phyloP scores from a whole-genome alignment of 1,140 invertebrate genomes.

The Lycorma delicatula region DNA sequence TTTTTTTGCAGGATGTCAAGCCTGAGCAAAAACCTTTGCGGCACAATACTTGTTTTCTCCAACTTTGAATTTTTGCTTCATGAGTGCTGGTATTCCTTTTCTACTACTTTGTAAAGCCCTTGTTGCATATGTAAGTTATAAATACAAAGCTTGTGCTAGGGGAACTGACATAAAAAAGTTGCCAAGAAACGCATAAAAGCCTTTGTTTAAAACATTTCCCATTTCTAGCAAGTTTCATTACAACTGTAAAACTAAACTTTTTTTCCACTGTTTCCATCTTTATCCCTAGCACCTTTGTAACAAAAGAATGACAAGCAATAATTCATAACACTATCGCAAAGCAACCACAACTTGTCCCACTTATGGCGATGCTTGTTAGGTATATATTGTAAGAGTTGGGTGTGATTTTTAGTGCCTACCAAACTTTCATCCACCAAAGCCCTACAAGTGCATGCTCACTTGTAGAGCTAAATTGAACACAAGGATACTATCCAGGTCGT shows the following conservation, averaged over 20 bases:
- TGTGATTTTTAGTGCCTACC: slow-evolving; percentile 26
- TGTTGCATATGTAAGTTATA: slow-evolving; percentile 4
- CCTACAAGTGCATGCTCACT: slow-evolving; percentile 5
- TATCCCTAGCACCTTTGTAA: slow-evolving; percentile 23
- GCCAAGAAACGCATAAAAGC: slow-evolving; percentile 26
- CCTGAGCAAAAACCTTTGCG: not conserved
- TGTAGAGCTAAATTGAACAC: slow-evolving; percentile 10
- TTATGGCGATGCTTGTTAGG: slow-evolving; percentile 30
- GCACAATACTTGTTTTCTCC: slow-evolving; percentile 10
- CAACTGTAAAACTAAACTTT: slow-evolving; percentile 24
- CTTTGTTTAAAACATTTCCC: slow-evolving; percentile 29
- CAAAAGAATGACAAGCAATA: slow-evolving; percentile 28
- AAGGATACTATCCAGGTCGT: slow-evolving; percentile 11
- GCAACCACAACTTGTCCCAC: slow-evolving; percentile 30
- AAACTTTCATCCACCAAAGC: slow-evolving; percentile 27
- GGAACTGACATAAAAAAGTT: slow-evolving; percentile 15
- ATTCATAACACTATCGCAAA: slow-evolving; percentile 25
- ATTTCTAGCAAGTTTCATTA: slow-evolving; percentile 28
- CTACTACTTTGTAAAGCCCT: not conserved
- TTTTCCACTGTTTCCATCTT: slow-evolving; percentile 25
- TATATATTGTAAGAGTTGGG: slow-evolving; percentile 27
- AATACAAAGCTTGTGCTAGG: slow-evolving; percentile 3
- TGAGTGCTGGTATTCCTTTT: slow-evolving; percentile 7
- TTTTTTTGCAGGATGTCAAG: not conserved
- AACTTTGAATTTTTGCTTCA: slow-evolving; percentile 7